Base-by-base conservation (phyloP, 1,140 invertebrate genomes). In the Battus philenor region DNA sequence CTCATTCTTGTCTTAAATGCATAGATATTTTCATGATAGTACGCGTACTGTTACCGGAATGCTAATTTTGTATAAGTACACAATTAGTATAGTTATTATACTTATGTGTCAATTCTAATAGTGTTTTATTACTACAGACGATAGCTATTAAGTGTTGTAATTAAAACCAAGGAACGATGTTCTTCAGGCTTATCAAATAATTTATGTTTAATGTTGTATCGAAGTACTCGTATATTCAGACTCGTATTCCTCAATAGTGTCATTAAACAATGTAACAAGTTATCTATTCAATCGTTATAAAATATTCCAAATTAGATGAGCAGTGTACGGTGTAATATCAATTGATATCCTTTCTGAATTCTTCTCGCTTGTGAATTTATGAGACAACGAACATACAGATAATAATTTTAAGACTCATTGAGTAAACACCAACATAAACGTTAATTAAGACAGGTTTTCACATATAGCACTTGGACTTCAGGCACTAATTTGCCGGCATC, bases 91-190 rank as follows among this genome's bases (percentile, higher is more conserved):
- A 86, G 83, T 86, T 84, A 83, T 86, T 84, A 87, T 87, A 86
- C 86, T 87, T 87, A 86, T 86, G 86, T 86, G 86, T 87, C 86
- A 87, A 87, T 87, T 87, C 83, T 79, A 78, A 82, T 87, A 87
- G 84, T 72, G 52, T 82, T 85, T 85, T 85, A 85, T 79, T 80
- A 81, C 79, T 70, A 81, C 79, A 74, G 69, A 78, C 64, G 63
- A 75, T 83, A 82, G 78, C 50, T 81, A 70, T 73, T 85, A 85
- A 85, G 81, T 85, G 78, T 82, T 85, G 72, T 80, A 77, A 62
- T 59, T 80, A 75, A n/a, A 73, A 64, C 67, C 60, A 68, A 66
- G 47, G 50, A 73, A 57, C 62, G 63, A 46, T 68, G 63, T 68
- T 66, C 56, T 73, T 72, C 65, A 66, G 59, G 69, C 77, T 77